Base-by-base conservation (phyloP, 2,797 vertebrate species). In the Clarias platycephalus region DNA sequence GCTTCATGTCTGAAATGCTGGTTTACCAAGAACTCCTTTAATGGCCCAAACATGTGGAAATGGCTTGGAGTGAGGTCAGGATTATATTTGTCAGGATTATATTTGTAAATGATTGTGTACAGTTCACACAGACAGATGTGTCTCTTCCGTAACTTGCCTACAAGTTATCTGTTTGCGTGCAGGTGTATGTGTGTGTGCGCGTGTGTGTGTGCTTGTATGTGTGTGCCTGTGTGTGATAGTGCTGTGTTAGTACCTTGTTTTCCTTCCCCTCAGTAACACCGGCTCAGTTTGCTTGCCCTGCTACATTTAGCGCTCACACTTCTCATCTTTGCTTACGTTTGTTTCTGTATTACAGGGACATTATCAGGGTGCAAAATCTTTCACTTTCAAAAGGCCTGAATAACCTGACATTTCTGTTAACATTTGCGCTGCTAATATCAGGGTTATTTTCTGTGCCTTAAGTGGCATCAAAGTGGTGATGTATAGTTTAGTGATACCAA, bases 261-360 rank as follows among this genome's bases (percentile, higher is more conserved):
- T 63, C 34, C 64, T 83, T 86, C 31, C 44, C 77, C 68, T 77
- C 31, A 78, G 40, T 71, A 82, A 87, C 84, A 82, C 53, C 62
- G 53, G 58, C 71, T 87, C 16, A 63, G 68, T 72, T 81, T 40
- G 62, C 64, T 70, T 70, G 26, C 7, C 22, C 72, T 74, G n/a
- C 58, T 44, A 34, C 76, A 81, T 87, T 85, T 70, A 83, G 70
- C 64, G 60, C 75, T n/a, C 75, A 71, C 66, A 70, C 79, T 60
- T 78, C 13, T 74, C 12, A 15, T 28, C 81, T 85, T 74, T 20
- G 60, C 37, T 77, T 68, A 53, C 72, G 8, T 55, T 81, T 44
- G 40, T 62, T 77, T 77, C 8, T 80, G 49, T 86, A 44, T 13
- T 18, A 31, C 8, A 26, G 22, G 20, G 8, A 81, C 20, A 78